Base-by-base conservation (phyloP, 2,888 invertebrate species). In the Dynastes tityus region DNA sequence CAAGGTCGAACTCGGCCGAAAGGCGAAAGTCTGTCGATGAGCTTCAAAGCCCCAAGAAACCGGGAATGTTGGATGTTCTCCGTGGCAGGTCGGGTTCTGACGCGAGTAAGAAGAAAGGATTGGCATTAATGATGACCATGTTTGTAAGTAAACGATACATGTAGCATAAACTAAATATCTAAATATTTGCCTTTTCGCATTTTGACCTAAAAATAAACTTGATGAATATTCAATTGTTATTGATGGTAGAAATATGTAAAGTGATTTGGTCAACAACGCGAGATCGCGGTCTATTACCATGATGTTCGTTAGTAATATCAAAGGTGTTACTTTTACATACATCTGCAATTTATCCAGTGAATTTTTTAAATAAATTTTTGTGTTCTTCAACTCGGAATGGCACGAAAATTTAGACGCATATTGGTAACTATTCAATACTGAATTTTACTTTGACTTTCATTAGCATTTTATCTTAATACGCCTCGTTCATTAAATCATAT, bases 41-140 rank as follows among this genome's bases (percentile, higher is more conserved):
- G 70, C 82, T 85, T 22, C 85, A 85, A 67, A 89, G 88, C 80
- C 89, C 89, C 8, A 88, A 88, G 79, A 92, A 94, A 27, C 91
- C 94, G 79, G 94, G 94, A 0, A 90, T 96, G 82, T 93, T 96
- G 85, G 95, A 96, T 87, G 94, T 95, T 58, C 95, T 96, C 87
- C 90, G 95, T 83, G 94, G 93, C 70, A 91, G 95, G 80, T 94
- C 94, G 82, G 94, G 95, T 87, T 94, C 94, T 49, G 95, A 95
- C 88, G 95, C 95, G 78, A 91, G 90, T 81, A 91, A 91, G 87
- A 89, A 90, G 83, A 90, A 91, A 82, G 90, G 91, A 80, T 90
- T 91, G 82, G 91, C 94, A 80, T 93, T 97, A 86, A 96, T 97
- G 92, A 92, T 95, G 82, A 95, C 96, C 86, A 94, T 97, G 92